Conservation (phyloP, 2,113 vertebrate genomes). For the Bettongia penicillata region DNA sequence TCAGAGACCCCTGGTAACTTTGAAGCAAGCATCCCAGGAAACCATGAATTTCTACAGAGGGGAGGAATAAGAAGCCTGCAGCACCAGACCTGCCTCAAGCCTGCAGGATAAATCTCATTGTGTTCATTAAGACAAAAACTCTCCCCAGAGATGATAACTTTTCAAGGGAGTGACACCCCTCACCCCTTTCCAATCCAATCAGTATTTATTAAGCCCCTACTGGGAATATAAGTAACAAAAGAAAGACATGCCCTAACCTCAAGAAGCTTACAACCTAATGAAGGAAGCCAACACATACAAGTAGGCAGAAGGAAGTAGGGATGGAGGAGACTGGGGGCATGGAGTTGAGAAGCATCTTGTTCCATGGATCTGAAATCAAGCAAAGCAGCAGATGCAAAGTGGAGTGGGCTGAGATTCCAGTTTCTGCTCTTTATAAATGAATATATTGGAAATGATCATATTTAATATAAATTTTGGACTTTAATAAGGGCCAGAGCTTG, state of each 20-base stretch:
- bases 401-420: background rate
- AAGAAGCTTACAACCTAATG: too few species aligned
- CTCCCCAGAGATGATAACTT: background rate
- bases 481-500: too few species aligned
- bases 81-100: background rate
- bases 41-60: background rate
- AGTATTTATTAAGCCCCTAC: background rate
- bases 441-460: too few species aligned
- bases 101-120: background rate
- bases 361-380: slow-evolving; percentile 15
- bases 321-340: background rate
- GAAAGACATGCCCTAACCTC: too few species aligned
- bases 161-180: background rate
- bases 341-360: background rate
- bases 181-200: background rate
- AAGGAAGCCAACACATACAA: too few species aligned
- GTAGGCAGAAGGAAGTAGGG: too few species aligned
- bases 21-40: background rate
- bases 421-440: background rate
- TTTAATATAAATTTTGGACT: too few species aligned
- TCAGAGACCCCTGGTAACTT: slow-evolving; percentile 34
- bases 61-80: background rate
- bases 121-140: slow-evolving; percentile 56
- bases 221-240: too few species aligned
- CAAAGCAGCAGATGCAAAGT: background rate